Evolutionary conservation across 2,888 invertebrate species (phyloP).

Genomic region (Cataglyphis cursor): DNA sequence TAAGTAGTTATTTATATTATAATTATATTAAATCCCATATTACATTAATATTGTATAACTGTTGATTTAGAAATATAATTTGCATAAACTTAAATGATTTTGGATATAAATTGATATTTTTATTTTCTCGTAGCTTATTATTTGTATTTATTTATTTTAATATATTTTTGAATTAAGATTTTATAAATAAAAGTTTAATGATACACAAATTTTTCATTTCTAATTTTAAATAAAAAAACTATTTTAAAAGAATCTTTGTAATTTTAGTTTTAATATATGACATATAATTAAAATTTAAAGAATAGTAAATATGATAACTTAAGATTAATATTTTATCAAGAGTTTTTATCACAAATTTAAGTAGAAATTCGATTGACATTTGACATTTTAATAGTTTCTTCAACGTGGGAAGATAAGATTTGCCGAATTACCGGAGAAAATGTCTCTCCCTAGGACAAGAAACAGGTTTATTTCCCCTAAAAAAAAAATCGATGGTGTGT

Average conservation of each 20-base stretch:
- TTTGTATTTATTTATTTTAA: not conserved
- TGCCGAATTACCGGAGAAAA: conserved; percentile 17
- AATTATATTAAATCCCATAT: not conserved
- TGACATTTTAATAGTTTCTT: not conserved
- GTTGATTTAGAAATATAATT: not conserved
- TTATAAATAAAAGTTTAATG: not conserved
- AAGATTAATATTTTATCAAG: not conserved
- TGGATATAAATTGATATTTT: not conserved
- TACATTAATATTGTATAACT: not conserved
- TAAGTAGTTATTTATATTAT: not conserved
- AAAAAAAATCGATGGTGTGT: conserved; percentile 41
- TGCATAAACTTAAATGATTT: not conserved
- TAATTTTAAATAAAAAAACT: not conserved
- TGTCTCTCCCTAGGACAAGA: not conserved
- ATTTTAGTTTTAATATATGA: not conserved
- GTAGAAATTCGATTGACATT: not conserved
- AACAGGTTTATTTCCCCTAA: conserved; percentile 42
- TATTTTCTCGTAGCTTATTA: not conserved
- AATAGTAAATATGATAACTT: not conserved
- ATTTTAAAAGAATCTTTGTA: not conserved
- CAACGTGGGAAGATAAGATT: not conserved
- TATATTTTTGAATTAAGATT: not conserved
- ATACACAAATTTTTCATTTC: not conserved
- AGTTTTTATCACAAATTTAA: not conserved
- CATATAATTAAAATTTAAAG: not conserved